phyloP scores from a whole-genome alignment of 1,140 invertebrate genomes.

The Bombus breviceps region DNA sequence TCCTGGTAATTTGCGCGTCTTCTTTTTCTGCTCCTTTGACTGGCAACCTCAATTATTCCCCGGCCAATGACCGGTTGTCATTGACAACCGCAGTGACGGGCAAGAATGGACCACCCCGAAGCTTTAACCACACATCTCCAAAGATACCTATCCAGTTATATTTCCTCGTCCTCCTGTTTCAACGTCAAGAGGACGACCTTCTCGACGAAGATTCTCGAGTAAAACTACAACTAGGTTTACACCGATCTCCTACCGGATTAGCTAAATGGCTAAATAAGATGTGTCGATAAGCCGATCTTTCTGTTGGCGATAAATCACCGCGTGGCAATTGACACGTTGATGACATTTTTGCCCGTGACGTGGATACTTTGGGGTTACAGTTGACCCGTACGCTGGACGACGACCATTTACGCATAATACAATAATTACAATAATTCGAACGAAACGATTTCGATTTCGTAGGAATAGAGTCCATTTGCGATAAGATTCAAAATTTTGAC shows the following conservation, averaged over 20 bases:
- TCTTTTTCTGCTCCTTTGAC: not conserved
- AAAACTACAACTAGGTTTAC: slow-evolving; percentile 17
- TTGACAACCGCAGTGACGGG: slow-evolving; percentile 59
- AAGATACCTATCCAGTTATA: not conserved
- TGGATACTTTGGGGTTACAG: no score
- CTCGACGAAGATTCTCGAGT: not conserved
- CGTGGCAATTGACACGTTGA: no score
- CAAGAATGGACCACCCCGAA: slow-evolving; percentile 61
- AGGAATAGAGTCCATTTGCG: not conserved
- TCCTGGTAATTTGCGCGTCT: slow-evolving; percentile 44
- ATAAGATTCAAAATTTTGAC: not conserved
- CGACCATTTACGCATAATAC: no score
- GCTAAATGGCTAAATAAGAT: slow-evolving; percentile 13
- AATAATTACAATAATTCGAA: not conserved
- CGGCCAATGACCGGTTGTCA: slow-evolving; percentile 66
- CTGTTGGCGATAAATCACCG: slow-evolving; percentile 14
- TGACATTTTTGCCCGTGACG: no score
- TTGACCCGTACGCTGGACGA: no score
- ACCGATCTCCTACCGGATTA: slow-evolving; percentile 11
- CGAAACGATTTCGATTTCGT: not conserved
- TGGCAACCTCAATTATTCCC: slow-evolving; percentile 58
- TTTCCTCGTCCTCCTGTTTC: not conserved
- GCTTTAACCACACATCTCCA: slow-evolving; percentile 10
- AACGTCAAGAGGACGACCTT: no score
- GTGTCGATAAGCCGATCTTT: not conserved